These are phyloP conservation scores for Palaemon carinicauda DNA, from an alignment of 1,140 invertebrate species.

Conservation along the genomic window DNA sequence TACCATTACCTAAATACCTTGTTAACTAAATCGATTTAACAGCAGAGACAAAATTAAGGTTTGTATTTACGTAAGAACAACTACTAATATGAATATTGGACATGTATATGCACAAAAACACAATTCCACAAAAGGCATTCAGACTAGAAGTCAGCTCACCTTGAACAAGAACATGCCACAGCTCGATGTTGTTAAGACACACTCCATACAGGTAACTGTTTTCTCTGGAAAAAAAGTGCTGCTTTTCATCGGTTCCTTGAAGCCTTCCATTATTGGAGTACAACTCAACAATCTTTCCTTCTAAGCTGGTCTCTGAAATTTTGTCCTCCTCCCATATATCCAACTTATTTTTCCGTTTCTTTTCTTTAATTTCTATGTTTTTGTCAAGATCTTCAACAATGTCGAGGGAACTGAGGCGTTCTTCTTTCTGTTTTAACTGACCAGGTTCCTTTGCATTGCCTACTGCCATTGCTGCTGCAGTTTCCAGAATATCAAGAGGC, in stretches of 20 bases:
- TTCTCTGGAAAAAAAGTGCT: conserved; percentile 26
- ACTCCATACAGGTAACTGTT: conserved; percentile 29
- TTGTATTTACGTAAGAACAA: too few species aligned
- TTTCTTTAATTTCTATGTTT: not conserved
- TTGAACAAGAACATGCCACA: conserved; percentile 42
- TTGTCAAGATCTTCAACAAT: not conserved
- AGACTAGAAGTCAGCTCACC: not conserved
- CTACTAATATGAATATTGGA: too few species aligned
- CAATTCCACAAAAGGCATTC: not conserved
- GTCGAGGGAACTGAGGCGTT: not conserved
- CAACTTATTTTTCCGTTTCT: not conserved
- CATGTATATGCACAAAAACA: not conserved
- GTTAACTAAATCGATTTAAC: too few species aligned
- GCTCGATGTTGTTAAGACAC: conserved; percentile 5
- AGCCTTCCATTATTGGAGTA: conserved; percentile 18
- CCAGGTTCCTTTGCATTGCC: too few species aligned
- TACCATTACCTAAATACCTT: too few species aligned
- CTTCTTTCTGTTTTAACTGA: not conserved
- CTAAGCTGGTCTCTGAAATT: not conserved
- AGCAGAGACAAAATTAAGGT: too few species aligned
- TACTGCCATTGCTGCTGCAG: too few species aligned
- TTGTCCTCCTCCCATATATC: not conserved
- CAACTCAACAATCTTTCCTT: conserved; percentile 4
- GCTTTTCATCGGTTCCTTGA: conserved; percentile 15
- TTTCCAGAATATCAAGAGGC: too few species aligned